These are phyloP conservation scores for Arrhopalites spinosus DNA, from an alignment of 2,888 invertebrate species.

Conservation along the genomic window DNA sequence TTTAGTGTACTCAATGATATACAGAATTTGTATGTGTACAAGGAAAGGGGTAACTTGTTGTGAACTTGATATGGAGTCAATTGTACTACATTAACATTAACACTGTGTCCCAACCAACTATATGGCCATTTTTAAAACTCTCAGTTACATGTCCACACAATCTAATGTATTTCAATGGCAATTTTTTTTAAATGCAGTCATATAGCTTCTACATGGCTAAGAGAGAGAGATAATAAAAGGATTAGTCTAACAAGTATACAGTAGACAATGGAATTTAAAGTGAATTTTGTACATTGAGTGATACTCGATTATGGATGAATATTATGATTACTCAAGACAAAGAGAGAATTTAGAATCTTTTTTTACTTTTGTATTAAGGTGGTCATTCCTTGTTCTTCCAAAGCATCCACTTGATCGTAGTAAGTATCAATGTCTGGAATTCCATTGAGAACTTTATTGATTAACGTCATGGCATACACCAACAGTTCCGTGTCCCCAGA, in stretches of 20 bases:
- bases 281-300: neutral
- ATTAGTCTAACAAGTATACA: neutral
- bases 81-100: too few species aligned
- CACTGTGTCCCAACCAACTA: too few species aligned
- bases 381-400: conserved; percentile 94
- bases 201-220: neutral
- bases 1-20: neutral
- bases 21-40: neutral
- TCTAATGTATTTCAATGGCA: too few species aligned
- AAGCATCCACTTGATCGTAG: conserved; percentile 93
- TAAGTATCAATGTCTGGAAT: conserved; percentile 94
- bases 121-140: too few species aligned
- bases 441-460: conserved; percentile 92
- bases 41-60: too few species aligned
- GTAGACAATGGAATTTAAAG: conserved; percentile 8
- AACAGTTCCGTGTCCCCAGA: conserved; percentile 95
- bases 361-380: conserved; percentile 73
- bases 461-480: conserved; percentile 92
- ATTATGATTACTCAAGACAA: neutral
- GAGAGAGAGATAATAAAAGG: neutral
- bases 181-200: neutral
- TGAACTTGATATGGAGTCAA: too few species aligned
- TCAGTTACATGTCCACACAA: too few species aligned
- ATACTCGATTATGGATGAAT: neutral
- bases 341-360: neutral